Evolutionary conservation across 2,797 vertebrate species (phyloP), one percentile per base, ranked within the genome.

Genomic region (Sebastes steindachneri): DNA sequence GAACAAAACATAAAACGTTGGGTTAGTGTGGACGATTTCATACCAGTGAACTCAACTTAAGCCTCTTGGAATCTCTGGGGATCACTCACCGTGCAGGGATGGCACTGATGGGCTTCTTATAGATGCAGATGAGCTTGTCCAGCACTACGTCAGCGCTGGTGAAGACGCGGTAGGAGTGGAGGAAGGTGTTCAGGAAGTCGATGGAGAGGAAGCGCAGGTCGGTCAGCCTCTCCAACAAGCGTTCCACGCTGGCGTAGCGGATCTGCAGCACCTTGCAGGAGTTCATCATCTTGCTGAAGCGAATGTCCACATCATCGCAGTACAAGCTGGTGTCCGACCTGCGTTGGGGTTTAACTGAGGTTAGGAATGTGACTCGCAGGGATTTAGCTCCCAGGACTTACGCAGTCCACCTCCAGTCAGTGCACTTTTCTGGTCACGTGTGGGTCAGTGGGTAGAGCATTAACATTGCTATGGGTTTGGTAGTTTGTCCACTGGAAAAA

Each of bases 281-380:
- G 94, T 99, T 99, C 97, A 99, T 98, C 95, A 98, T 99, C 93
- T 99, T 99, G 92, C 98, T 99, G 96, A 99, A 99, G 93, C 98
- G 97, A 76, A 99, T 99, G 96, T 99, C 98, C 14, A 99, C 97
- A 1, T 99, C 98, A 9, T 99, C 98, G 23, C 98, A 99, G 94
- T 99, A 99, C 88, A 99, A 92, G 92, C 97, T 98, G 90, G 97
- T 95, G 59, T 99, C 98, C 0, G 98, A 99, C 95, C 98, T 99
- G 96, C 4, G n/a, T 17, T 60, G 35, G 62, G 67, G 9, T 35
- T 60, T 48, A 65, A 65, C 37, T n/a, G 23, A 78, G n/a, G 70
- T 65, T 31, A 68, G 63, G 48, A 58, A 70, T 71, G 67, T 69
- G 37, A 55, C 51, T 48, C 2, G 6, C 2, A 28, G 29, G 28